Conservation (phyloP, 2,797 vertebrate genomes). For the Leptatherina wallacei region DNA sequence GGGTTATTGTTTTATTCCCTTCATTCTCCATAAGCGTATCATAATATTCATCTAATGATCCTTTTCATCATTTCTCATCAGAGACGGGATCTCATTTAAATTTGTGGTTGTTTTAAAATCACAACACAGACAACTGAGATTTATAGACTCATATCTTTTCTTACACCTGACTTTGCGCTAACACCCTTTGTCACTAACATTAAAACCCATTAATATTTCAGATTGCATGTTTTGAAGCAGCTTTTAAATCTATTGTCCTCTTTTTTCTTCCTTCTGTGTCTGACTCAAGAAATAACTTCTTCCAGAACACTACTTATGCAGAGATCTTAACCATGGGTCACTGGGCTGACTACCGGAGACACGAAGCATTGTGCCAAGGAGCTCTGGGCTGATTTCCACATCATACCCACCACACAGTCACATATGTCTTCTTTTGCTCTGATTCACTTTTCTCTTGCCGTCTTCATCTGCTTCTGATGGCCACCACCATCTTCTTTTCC, state of each 20-base stretch:
- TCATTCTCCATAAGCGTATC: conserved; percentile 30
- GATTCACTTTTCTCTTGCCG: conserved; percentile 26
- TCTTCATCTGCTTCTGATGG: conserved; percentile 26
- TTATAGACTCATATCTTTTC: neutral
- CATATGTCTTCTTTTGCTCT: conserved; percentile 46
- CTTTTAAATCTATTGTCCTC: conserved; percentile 20
- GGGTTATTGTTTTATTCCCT: conserved; percentile 36
- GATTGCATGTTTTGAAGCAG: conserved; percentile 31
- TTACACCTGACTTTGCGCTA: neutral
- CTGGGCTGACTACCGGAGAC: conserved; percentile 58
- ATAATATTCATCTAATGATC: conserved; percentile 49
- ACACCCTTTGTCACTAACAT: neutral
- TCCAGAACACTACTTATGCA: conserved; percentile 51
- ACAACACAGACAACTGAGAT: neutral
- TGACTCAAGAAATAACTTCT: conserved; percentile 33
- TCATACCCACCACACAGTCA: conserved; percentile 50
- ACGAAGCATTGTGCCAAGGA: conserved; percentile 58
- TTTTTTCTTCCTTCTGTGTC: conserved; percentile 22
- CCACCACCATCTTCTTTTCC: conserved; percentile 32
- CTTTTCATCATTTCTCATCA: conserved; percentile 20
- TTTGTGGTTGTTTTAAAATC: conserved; percentile 17
- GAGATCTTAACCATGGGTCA: conserved; percentile 69
- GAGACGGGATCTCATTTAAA: conserved; percentile 20
- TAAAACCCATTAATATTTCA: conserved; percentile 48
- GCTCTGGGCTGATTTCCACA: conserved; percentile 63